Evolutionary conservation across 2,113 vertebrate genomes (phyloP).

Genomic region (Tringa solitaria): DNA sequence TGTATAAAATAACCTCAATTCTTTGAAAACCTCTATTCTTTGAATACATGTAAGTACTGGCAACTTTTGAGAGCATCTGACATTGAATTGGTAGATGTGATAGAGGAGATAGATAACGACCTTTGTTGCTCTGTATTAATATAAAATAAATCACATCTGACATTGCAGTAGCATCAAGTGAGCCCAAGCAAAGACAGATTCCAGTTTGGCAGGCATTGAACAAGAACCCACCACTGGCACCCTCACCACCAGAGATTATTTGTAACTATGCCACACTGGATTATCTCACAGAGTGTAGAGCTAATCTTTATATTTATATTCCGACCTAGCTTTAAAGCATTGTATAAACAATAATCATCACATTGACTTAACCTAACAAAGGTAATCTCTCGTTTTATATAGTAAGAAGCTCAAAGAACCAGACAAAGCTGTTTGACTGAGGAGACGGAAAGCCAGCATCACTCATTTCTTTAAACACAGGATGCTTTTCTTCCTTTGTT

Average conservation of each 20-base stretch:
- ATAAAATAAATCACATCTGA: background rate
- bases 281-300: background rate
- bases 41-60: background rate
- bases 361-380: background rate
- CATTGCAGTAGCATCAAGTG: background rate
- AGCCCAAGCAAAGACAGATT: background rate
- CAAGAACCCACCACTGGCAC: background rate
- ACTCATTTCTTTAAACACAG: conserved; percentile 60
- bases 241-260: background rate
- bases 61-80: background rate
- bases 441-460: conserved; percentile 33
- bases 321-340: conserved; percentile 8
- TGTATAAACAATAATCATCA: conserved; percentile 50
- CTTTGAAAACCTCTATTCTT: background rate
- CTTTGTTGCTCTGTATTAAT: background rate
- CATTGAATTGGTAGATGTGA: background rate
- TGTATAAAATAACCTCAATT: background rate
- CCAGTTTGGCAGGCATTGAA: background rate
- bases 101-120: background rate
- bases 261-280: background rate
- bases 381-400: conserved; percentile 37
- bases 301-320: conserved; percentile 14
- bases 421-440: conserved; percentile 56
- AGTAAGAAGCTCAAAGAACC: conserved; percentile 49
- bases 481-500: conserved; percentile 46